phyloP scores from a whole-genome alignment of 1,140 invertebrate species.

The Cotesia glomerata region DNA sequence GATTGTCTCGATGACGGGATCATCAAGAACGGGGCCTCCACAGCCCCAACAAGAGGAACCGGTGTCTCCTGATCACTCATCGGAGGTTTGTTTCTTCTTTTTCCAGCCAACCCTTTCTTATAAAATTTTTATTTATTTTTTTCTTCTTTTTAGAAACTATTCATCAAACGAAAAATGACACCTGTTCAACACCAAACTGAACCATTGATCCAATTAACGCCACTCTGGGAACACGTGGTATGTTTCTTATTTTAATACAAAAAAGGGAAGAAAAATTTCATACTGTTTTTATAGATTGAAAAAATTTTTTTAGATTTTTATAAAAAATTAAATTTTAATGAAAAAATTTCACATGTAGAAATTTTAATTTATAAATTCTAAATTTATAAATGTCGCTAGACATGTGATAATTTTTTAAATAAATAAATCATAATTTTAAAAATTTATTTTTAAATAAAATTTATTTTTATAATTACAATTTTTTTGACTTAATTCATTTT shows the following conservation, averaged over 20 bases:
- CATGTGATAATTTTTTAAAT: no score
- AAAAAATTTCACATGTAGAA: no score
- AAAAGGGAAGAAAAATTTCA: no score
- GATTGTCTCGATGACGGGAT: constrained; percentile 47
- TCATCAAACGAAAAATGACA: constrained; percentile 43
- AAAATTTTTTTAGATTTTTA: no score
- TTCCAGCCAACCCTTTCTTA: neutral
- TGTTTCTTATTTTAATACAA: constrained; percentile 44
- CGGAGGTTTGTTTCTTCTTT: neutral
- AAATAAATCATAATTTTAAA: no score
- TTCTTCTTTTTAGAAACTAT: constrained; percentile 34
- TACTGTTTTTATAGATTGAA: no score
- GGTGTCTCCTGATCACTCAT: constrained; percentile 24
- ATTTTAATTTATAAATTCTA: no score
- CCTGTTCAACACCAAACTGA: constrained; percentile 37
- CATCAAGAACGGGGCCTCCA: constrained; percentile 44
- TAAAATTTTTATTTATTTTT: neutral
- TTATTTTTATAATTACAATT: no score
- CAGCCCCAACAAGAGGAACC: constrained; percentile 45
- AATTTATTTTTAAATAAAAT: no score
- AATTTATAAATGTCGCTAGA: no score
- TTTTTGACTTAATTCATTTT: no score
- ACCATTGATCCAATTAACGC: constrained; percentile 69
- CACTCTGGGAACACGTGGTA: constrained; percentile 78
- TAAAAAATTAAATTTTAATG: no score